Base-by-base conservation (phyloP, 2,888 invertebrate genomes). In the Cosmia pyralina region DNA sequence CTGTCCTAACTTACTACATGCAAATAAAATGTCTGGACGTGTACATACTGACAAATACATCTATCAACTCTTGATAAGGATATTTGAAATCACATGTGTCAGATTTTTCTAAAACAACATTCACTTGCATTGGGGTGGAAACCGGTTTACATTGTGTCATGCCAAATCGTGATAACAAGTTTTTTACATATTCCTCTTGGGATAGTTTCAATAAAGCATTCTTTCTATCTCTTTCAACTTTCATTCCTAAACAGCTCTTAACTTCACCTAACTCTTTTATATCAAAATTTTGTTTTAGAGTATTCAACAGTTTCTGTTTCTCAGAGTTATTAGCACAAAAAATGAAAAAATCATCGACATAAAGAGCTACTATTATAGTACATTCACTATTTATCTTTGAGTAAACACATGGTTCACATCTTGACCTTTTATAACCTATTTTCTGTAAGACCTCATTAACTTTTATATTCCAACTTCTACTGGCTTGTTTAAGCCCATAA, bases 111-210 rank as follows among this genome's bases (percentile, higher is more conserved):
- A 50, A 34, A 13, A 15, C 17, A 50, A 64, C 52, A 64, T 64
- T 64, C 38, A 52, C 64, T 50, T 63, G 63, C 63, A 63, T 63
- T 63, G 63, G 63, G 34, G 50, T 63, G 11, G 28, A 34, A 34
- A 63, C 63, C 4, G 63, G 10, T 28, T 62, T 62, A 48, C 46
- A 48, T 28, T 62, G 22, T 28, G 22, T 46, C 62, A 63, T 50
- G 13, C 63, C 63, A 62, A 50, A 63, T 28, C 28, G 28, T 28
- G 13, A 1, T 34, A 46, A 34, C 13, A 63, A 48, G 19, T 50
- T 48, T 50, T 19, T 63, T 34, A 50, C 13, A 50, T 46, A 38
- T 63, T 34, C 63, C 11, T 48, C 48, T 13, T 63, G 63, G 1
- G 48, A 63, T 48, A 50, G 19, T 63, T 63, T 63, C 7, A 63